Conservation (phyloP, 2,797 vertebrate species). For the Rachycentron canadum region DNA sequence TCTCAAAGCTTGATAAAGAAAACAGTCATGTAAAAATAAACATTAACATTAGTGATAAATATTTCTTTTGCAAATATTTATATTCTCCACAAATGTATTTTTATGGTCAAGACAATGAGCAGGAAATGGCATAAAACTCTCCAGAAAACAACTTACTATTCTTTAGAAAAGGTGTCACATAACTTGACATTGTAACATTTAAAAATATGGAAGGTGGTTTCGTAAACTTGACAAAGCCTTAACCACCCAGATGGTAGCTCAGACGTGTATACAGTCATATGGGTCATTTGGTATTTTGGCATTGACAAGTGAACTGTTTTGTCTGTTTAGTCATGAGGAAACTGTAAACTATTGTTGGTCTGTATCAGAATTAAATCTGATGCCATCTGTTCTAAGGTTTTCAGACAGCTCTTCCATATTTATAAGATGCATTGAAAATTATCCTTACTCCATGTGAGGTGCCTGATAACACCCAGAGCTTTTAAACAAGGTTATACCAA, state of each 20-base stretch:
- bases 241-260: neutral
- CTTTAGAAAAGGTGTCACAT: neutral
- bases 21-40: neutral
- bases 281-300: conserved; percentile 1
- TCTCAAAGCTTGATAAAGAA: conserved; percentile 1
- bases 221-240: neutral
- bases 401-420: conserved; percentile 35
- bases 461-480: neutral
- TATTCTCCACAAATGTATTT: neutral
- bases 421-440: conserved; percentile 13
- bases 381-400: conserved; percentile 28
- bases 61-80: conserved; percentile 8
- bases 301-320: conserved; percentile 3
- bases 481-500: neutral
- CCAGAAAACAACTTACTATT: too few relatives aligned
- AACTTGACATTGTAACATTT: neutral
- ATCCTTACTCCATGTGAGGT: neutral
- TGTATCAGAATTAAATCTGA: neutral
- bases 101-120: neutral
- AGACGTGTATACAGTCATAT: neutral
- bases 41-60: neutral
- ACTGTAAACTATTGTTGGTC: neutral
- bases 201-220: too few relatives aligned
- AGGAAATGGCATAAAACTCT: neutral
- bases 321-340: conserved; percentile 13